phyloP scores from a whole-genome alignment of 1,140 invertebrate species.

The Anoplolepis gracilipes region DNA sequence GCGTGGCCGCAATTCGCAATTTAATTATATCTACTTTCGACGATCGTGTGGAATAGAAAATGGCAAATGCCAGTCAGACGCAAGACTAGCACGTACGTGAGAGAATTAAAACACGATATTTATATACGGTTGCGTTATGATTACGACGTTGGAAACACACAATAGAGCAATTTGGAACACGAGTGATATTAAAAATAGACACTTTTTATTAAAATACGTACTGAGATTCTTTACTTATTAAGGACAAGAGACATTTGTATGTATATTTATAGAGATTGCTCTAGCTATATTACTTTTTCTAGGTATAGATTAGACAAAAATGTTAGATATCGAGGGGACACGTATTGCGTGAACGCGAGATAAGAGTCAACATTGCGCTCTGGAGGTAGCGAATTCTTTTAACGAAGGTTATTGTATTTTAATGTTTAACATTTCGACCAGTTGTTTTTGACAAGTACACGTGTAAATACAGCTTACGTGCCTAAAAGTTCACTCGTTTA shows the following conservation, averaged over 20 bases:
- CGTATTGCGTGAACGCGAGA: conserved; percentile 19
- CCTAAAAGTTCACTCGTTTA: conserved; percentile 66
- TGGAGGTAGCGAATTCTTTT: conserved; percentile 72
- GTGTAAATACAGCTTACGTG: conserved; percentile 75
- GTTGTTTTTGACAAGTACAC: conserved; percentile 73
- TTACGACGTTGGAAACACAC: neutral
- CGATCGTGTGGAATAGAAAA: neutral
- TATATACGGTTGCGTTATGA: neutral
- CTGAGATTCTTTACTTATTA: conserved; percentile 60
- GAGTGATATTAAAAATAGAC: conserved; percentile 57
- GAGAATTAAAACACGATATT: conserved; percentile 15
- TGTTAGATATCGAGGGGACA: conserved; percentile 54
- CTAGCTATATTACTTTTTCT: conserved; percentile 38
- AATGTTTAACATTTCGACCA: conserved; percentile 67
- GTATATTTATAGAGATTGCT: conserved; percentile 63
- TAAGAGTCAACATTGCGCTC: conserved; percentile 48
- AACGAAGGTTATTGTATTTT: conserved; percentile 73
- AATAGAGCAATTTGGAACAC: conserved; percentile 27
- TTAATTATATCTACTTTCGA: neutral
- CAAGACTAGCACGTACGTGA: neutral
- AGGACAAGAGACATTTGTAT: conserved; percentile 52
- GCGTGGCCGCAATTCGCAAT: neutral
- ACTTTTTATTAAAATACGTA: conserved; percentile 61
- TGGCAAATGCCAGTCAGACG: neutral
- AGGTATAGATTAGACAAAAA: conserved; percentile 60